Evolutionary conservation across 2,113 vertebrate genomes (phyloP).

Genomic region (Ptilorrhoa leucosticta): DNA sequence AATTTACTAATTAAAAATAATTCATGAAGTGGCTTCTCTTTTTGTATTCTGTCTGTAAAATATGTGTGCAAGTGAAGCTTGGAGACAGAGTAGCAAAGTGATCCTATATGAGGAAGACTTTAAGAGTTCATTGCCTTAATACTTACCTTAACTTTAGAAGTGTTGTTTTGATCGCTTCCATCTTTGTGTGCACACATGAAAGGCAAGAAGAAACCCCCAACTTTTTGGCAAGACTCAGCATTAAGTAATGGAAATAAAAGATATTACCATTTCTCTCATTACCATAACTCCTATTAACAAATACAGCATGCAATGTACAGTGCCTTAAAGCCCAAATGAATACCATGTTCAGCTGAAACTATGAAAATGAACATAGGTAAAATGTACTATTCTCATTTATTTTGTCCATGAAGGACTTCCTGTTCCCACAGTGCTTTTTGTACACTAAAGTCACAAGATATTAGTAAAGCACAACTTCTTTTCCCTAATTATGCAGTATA

Average conservation of each 20-base stretch:
- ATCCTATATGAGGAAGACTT: not conserved
- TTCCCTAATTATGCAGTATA: constrained; percentile 11
- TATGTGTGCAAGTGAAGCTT: not conserved
- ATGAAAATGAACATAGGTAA: not conserved
- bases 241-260: not conserved
- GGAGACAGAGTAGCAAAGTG: not conserved
- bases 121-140: not conserved
- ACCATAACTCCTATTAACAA: not conserved
- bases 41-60: not conserved
- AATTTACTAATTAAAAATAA: constrained; percentile 29
- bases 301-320: not conserved
- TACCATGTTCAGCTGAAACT: not conserved
- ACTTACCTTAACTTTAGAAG: not conserved
- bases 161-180: not conserved
- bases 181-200: not conserved
- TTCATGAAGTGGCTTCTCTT: not conserved
- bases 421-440: not conserved
- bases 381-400: not conserved
- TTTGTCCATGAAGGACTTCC: not conserved
- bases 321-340: not conserved
- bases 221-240: not conserved
- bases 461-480: not conserved
- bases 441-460: not conserved
- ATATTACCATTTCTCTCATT: not conserved
- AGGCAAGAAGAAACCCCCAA: not conserved